phyloP scores from a whole-genome alignment of 2,113 vertebrate species.

The Diadophis punctatus region DNA sequence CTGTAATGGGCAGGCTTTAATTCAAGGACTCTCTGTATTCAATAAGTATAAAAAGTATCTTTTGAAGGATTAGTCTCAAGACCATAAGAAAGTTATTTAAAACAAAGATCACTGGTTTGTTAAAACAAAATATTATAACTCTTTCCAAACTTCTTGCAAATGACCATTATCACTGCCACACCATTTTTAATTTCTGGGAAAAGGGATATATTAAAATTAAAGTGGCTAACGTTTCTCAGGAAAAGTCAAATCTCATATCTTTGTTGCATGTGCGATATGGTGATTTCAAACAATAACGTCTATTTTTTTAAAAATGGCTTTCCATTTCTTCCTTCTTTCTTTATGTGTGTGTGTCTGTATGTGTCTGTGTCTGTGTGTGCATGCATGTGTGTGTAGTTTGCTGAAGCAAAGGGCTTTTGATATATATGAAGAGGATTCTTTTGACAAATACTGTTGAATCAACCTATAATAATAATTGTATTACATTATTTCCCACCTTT shows the following conservation, averaged over 20 bases:
- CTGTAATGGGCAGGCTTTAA: background rate
- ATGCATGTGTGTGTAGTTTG: too few species aligned
- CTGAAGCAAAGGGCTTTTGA: too few species aligned
- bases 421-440: background rate
- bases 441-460: background rate
- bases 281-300: background rate
- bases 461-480: background rate
- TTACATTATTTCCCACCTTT: background rate
- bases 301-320: too few species aligned
- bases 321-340: too few species aligned
- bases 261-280: background rate
- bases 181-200: background rate
- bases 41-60: background rate
- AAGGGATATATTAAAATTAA: background rate
- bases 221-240: background rate
- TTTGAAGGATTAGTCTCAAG: background rate
- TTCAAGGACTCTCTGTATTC: background rate
- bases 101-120: background rate
- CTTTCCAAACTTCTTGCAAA: background rate
- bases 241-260: background rate
- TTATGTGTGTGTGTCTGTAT: too few species aligned
- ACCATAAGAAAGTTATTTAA: background rate
- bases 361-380: too few species aligned
- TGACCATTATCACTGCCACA: background rate
- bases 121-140: background rate